Conservation (phyloP, 2,797 vertebrate species). For the Leucoraja ocellata region DNA sequence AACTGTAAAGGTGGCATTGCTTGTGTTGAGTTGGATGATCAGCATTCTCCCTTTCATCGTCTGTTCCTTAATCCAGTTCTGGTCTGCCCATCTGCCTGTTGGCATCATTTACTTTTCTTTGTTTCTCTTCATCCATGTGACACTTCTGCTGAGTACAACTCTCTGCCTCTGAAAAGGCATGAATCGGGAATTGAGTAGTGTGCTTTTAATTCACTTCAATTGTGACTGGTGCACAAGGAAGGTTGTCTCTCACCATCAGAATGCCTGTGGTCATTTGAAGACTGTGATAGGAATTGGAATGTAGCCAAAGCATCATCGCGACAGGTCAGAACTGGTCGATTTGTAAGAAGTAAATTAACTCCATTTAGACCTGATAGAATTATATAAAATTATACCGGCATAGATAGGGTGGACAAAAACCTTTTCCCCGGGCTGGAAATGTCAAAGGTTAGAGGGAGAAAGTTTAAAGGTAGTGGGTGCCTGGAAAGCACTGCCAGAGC, state of each 20-base stretch:
- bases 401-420: too few species aligned
- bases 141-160: not conserved
- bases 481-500: too few species aligned
- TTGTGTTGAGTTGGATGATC: not conserved
- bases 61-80: not conserved
- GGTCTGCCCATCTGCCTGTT: not conserved
- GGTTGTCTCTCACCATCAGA: not conserved
- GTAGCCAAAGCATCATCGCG: not conserved
- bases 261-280: not conserved
- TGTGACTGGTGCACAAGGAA: not conserved
- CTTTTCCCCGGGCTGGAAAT: too few species aligned
- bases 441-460: too few species aligned
- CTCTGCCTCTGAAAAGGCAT: not conserved
- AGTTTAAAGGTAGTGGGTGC: too few species aligned
- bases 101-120: not conserved
- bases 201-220: not conserved
- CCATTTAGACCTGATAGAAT: not conserved
- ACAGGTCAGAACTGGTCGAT: not conserved
- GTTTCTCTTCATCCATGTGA: not conserved
- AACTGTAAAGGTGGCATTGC: not conserved
- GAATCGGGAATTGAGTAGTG: not conserved
- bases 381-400: too few species aligned
- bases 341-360: not conserved
- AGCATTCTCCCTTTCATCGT: not conserved
- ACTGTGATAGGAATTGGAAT: not conserved